Evolutionary conservation across 37 sponge, comb jelly and placozoan species (phyloP).

Genomic region (Crambe crambe): DNA sequence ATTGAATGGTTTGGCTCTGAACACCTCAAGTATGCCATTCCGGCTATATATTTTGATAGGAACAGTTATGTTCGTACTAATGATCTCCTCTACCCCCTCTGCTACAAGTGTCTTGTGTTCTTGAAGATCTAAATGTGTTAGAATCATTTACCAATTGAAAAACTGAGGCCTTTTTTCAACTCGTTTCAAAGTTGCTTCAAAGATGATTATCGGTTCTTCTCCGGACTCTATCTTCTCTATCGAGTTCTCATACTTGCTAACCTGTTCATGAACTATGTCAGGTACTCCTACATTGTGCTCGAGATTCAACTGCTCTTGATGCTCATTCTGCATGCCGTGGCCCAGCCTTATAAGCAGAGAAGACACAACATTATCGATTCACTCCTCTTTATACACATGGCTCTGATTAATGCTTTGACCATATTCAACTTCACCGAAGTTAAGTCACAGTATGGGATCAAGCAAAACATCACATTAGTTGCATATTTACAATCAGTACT

Average conservation of each 20-base stretch:
- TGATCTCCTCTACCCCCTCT: slow-evolving; percentile 29
- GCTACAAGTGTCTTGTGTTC: slow-evolving; percentile 1
- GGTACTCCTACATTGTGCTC: not conserved
- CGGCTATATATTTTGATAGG: slow-evolving; percentile 16
- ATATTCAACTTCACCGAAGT: slow-evolving; percentile 40
- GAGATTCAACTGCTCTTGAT: not conserved
- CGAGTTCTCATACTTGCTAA: too few relatives aligned
- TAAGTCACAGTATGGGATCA: too few relatives aligned
- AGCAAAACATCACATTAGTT: too few relatives aligned
- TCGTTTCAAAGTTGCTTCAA: too few relatives aligned
- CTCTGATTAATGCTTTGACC: slow-evolving; percentile 11
- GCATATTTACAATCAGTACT: too few relatives aligned
- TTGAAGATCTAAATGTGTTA: too few relatives aligned
- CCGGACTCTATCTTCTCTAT: too few relatives aligned
- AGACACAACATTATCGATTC: slow-evolving; percentile 13
- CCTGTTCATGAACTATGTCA: not conserved
- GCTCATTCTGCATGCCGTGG: not conserved
- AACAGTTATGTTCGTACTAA: slow-evolving; percentile 11
- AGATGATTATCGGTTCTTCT: too few relatives aligned
- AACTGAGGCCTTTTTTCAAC: too few relatives aligned
- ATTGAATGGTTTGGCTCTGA: slow-evolving; percentile 13
- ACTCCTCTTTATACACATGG: slow-evolving; percentile 18
- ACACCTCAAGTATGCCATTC: too few relatives aligned
- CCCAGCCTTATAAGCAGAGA: not conserved
- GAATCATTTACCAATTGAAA: too few relatives aligned